Percentiles rank a stretch among this genome's conserved stretches.
Conservation (phyloP, 2,888 invertebrate genomes). For the Drosophila demipolita region DNA sequence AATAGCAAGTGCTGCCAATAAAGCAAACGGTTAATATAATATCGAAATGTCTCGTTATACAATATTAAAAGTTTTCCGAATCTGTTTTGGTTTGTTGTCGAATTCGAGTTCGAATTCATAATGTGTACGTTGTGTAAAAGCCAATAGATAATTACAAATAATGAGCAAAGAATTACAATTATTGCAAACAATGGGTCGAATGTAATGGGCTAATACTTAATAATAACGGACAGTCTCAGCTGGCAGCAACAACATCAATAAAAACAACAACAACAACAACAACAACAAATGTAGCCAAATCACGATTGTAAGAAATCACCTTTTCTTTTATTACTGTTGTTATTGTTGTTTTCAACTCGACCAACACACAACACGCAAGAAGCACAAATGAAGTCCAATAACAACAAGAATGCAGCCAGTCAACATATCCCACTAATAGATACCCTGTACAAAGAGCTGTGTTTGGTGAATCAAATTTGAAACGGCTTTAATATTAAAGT, state of each 20-base stretch:
- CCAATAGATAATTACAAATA: slow-evolving; percentile 42
- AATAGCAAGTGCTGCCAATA: not conserved
- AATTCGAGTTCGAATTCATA: not conserved
- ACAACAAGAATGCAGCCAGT: slow-evolving; percentile 4
- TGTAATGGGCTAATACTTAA: slow-evolving; percentile 47
- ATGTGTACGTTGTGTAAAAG: slow-evolving; percentile 22
- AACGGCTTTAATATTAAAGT: not conserved
- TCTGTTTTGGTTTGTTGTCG: not conserved
- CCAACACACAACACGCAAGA: slow-evolving; percentile 62
- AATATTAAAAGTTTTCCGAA: not conserved
- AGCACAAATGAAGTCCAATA: slow-evolving; percentile 51
- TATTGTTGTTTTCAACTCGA: slow-evolving; percentile 37
- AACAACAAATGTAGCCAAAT: slow-evolving; percentile 51
- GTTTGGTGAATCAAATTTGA: not conserved
- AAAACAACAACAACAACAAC: slow-evolving; percentile 16
- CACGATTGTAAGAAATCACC: slow-evolving; percentile 67
- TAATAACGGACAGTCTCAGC: slow-evolving; percentile 45
- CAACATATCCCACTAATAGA: not conserved
- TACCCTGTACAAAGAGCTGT: slow-evolving; percentile 6
- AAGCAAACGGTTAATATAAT: not conserved
- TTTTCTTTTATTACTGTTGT: slow-evolving; percentile 35
- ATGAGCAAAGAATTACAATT: slow-evolving; percentile 54
- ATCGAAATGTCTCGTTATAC: not conserved
- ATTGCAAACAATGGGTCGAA: slow-evolving; percentile 38
- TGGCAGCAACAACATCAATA: slow-evolving; percentile 12